Evolutionary conservation across 64 coral and sea anemone species (phyloP).

Genomic region (Actinia tenebrosa): DNA sequence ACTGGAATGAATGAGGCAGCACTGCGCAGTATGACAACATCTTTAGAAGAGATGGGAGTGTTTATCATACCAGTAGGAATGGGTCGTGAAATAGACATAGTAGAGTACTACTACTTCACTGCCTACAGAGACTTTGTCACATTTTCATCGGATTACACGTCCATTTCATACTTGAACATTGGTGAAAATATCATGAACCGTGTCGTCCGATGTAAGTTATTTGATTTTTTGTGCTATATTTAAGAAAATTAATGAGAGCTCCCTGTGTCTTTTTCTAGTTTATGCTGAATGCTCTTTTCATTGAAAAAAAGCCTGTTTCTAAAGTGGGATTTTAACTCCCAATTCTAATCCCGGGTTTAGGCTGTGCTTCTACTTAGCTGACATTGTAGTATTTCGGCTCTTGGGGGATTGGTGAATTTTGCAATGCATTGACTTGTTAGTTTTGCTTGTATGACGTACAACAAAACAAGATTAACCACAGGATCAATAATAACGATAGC

Average conservation of each 20-base stretch:
- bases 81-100: neutral
- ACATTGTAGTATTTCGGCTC: no score
- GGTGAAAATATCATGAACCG: slow-evolving; percentile 17
- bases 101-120: slow-evolving; percentile 16
- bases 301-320: neutral
- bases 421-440: no score
- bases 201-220: neutral
- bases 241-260: no score
- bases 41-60: slow-evolving; percentile 15
- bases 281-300: neutral
- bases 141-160: slow-evolving; percentile 18
- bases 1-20: neutral
- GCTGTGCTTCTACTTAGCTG: no score
- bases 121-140: slow-evolving; percentile 9
- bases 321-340: no score
- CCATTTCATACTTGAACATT: neutral
- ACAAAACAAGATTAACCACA: no score
- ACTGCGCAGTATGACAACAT: neutral
- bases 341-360: no score
- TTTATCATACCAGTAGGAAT: slow-evolving; percentile 13
- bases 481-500: no score
- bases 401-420: no score
- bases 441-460: no score
- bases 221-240: neutral
- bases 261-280: neutral